A percentile compares a stretch with the other conserved stretches of the same genome.
phyloP scores from a whole-genome alignment of 2,797 vertebrate genomes.

The Graptemys geographica region DNA sequence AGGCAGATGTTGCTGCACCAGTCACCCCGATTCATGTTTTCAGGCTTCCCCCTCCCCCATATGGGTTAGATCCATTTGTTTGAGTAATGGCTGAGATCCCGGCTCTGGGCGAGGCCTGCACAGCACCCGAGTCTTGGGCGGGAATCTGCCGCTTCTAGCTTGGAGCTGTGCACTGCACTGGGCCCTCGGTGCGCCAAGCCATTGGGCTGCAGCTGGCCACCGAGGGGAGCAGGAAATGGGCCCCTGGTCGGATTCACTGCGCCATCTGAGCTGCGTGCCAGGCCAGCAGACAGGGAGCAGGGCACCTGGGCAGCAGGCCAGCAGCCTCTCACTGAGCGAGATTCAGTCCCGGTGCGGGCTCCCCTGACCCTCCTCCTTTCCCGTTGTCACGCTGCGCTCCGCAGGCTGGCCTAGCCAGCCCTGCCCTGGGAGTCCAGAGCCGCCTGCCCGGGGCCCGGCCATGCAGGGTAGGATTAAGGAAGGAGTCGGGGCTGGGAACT shows the following conservation, averaged over 20 bases:
- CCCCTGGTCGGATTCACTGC: background rate
- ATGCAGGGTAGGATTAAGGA: background rate
- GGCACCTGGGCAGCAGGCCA: no score
- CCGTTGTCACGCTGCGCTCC: no score
- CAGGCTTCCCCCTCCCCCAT: no score
- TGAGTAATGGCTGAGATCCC: no score
- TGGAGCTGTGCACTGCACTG: background rate
- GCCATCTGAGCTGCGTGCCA: background rate
- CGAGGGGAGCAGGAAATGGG: background rate
- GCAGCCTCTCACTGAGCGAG: no score
- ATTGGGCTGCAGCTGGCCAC: no score
- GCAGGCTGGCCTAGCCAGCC: background rate
- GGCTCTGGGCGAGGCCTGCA: background rate
- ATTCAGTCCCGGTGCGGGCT: background rate
- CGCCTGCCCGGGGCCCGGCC: no score
- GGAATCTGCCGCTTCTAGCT: background rate
- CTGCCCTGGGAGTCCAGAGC: no score
- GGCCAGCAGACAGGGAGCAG: background rate
- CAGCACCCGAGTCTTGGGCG: background rate
- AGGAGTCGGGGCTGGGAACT: background rate
- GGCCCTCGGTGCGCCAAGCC: no score
- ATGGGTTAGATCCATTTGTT: background rate
- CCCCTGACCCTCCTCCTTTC: background rate
- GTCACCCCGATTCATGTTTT: background rate
- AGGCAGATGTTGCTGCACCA: no score